Percentiles rank a stretch among this genome's conserved stretches.
Conservation (phyloP, 2,888 invertebrate genomes). For the Eueremaeus valkanovi region DNA sequence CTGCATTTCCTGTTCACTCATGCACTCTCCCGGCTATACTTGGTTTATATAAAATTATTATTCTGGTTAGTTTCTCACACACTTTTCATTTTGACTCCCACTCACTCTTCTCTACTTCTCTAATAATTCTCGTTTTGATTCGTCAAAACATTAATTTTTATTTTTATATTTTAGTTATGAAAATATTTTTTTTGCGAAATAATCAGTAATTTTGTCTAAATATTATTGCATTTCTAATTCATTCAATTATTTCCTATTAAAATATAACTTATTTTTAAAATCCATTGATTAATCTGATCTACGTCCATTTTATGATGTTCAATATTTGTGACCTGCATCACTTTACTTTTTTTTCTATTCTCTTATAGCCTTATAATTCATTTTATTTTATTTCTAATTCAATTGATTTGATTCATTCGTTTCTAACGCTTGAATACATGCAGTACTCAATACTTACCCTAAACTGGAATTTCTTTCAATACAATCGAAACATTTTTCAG, state of each 20-base stretch:
- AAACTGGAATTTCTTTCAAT: not conserved
- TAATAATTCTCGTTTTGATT: not conserved
- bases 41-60: not conserved
- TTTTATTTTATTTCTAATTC: too few relatives aligned
- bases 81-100: not conserved
- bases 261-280: too few relatives aligned
- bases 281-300: too few relatives aligned
- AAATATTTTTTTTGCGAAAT: too few relatives aligned
- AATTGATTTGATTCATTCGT: too few relatives aligned
- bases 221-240: too few relatives aligned
- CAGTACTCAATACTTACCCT: not conserved
- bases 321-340: too few relatives aligned
- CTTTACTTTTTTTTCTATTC: too few relatives aligned
- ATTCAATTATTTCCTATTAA: too few relatives aligned
- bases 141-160: not conserved
- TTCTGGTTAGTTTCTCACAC: not conserved
- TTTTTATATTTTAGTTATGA: not conserved
- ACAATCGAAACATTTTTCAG: not conserved
- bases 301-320: too few relatives aligned
- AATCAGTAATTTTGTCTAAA: too few relatives aligned
- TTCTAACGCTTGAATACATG: not conserved
- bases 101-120: not conserved
- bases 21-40: not conserved
- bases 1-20: slow-evolving; percentile 12
- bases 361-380: too few relatives aligned